These are phyloP conservation scores for Athene cunicularia DNA, from an alignment of 2,113 vertebrate species.

Conservation along the genomic window DNA sequence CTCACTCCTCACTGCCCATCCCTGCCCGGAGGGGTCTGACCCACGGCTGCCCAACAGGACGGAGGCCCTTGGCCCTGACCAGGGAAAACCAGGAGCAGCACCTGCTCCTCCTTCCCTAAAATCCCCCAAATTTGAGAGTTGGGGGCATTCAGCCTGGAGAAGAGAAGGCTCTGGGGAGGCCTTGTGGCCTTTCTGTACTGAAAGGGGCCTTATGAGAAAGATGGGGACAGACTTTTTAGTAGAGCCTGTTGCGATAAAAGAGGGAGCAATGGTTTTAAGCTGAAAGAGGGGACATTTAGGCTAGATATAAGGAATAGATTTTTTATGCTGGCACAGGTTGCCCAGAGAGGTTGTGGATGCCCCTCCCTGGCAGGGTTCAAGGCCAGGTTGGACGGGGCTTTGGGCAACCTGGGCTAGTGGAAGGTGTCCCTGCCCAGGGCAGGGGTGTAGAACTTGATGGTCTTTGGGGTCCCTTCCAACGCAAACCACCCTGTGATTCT, in stretches of 20 bases:
- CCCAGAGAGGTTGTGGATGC: not conserved
- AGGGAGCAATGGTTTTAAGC: not conserved
- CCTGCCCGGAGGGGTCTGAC: not conserved
- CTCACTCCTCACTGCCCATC: too few species aligned
- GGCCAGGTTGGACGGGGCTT: not conserved
- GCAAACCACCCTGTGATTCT: too few species aligned
- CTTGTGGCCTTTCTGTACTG: not conserved
- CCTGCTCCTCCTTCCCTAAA: not conserved
- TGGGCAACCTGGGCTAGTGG: too few species aligned
- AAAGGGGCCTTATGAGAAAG: not conserved
- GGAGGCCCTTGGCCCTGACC: too few species aligned
- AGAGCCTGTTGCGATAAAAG: too few species aligned
- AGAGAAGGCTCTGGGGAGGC: not conserved
- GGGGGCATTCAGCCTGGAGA: not conserved
- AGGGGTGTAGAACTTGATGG: too few species aligned
- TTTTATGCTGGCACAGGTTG: rapidly evolving
- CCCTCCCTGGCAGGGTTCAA: not conserved
- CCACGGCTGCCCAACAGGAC: rapidly evolving
- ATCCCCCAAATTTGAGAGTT: not conserved
- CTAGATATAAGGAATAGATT: too few species aligned
- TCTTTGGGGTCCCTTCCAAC: not conserved
- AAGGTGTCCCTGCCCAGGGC: too few species aligned
- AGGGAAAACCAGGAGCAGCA: not conserved
- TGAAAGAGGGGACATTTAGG: not conserved
- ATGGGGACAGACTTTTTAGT: too few species aligned